Conservation (phyloP, 1,140 invertebrate species). For the Sogatella furcifera region DNA sequence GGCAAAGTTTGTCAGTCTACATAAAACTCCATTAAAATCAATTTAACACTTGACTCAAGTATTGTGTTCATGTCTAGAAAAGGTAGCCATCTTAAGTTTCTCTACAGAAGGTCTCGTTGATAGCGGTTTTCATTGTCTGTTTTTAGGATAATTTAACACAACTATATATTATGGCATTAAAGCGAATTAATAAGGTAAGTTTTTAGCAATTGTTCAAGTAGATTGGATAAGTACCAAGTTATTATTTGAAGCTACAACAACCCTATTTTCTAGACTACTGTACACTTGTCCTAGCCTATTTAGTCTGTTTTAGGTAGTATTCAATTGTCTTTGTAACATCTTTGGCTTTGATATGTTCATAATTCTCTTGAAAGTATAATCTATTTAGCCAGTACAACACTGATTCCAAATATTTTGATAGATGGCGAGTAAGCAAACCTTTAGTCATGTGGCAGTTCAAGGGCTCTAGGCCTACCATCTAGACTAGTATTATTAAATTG, state of each 20-base stretch:
- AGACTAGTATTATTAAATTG: no score
- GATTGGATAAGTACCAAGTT: neutral
- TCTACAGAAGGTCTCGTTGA: constrained; percentile 1
- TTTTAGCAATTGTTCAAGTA: neutral
- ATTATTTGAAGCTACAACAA: neutral
- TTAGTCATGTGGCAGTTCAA: neutral
- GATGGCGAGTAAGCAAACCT: neutral
- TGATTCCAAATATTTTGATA: no score
- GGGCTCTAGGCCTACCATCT: neutral
- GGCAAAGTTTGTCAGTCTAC: no score
- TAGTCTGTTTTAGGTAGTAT: neutral
- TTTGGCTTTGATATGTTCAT: neutral
- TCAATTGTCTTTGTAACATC: neutral
- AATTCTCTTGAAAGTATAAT: no score
- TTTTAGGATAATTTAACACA: neutral
- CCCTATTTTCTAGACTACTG: neutral
- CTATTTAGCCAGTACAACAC: no score
- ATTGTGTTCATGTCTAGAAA: neutral
- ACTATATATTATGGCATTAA: neutral
- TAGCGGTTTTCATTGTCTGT: constrained; percentile 2
- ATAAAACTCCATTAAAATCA: no score
- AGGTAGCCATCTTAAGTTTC: constrained; percentile 2
- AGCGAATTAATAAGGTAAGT: constrained; percentile 4
- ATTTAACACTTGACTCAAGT: neutral
- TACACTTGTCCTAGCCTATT: neutral